A percentile compares a stretch with the other conserved stretches of the same genome.
These are phyloP conservation scores for Willowsia nigromaculata DNA, from an alignment of 2,888 invertebrate genomes.

Conservation along the genomic window DNA sequence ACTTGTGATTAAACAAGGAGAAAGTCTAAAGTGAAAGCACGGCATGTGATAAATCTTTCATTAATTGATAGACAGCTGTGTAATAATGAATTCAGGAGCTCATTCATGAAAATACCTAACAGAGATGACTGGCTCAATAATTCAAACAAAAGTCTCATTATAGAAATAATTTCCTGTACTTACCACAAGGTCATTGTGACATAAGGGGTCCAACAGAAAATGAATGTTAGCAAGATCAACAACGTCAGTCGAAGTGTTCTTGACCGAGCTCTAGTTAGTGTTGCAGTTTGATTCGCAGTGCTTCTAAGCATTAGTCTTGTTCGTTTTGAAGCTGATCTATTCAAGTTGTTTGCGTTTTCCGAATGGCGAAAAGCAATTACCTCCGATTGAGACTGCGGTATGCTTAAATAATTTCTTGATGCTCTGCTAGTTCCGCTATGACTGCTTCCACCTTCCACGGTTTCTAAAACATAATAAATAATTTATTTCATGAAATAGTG, in stretches of 20 bases:
- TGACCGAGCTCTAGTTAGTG: constrained; percentile 86
- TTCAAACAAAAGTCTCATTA: too few species aligned
- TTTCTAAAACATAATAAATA: not conserved
- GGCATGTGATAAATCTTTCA: too few species aligned
- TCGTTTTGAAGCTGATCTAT: constrained; percentile 30
- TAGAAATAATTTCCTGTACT: constrained; percentile 79
- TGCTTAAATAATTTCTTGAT: not conserved
- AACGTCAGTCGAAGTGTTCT: constrained; percentile 88
- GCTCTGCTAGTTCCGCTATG: not conserved
- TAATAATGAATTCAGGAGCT: too few species aligned
- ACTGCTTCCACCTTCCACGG: not conserved
- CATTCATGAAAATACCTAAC: too few species aligned
- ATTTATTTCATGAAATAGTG: too few species aligned
- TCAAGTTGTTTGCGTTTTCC: not conserved
- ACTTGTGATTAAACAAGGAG: too few species aligned
- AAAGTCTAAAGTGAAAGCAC: too few species aligned
- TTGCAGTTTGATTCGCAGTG: constrained; percentile 81
- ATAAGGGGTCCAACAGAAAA: constrained; percentile 90
- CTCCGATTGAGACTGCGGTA: not conserved
- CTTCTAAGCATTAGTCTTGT: constrained; percentile 66
- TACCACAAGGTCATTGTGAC: constrained; percentile 89
- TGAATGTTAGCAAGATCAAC: constrained; percentile 88
- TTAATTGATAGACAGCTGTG: too few species aligned
- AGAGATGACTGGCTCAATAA: not conserved
- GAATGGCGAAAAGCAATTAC: not conserved